Evolutionary conservation across 2,113 vertebrate genomes (phyloP), one percentile per base, ranked within the genome.

Genomic region (Spea bombifrons): DNA sequence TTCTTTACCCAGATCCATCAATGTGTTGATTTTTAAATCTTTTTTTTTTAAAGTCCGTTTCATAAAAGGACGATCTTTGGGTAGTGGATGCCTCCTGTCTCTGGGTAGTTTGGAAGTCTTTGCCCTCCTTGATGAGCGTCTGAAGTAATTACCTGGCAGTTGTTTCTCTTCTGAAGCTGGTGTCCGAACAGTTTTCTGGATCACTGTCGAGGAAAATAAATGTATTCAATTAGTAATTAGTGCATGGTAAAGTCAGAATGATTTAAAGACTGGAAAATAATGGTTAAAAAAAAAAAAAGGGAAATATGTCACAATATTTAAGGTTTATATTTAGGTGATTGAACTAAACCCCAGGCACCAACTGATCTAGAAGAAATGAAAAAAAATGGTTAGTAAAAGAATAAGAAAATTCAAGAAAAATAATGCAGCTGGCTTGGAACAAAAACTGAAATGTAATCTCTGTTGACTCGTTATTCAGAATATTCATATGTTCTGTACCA

Each of bases 171-270:
- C 86, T 76, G 82, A 82, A 65, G 78, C 68, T 73, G 83, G 84
- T 70, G 85, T 81, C 69, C 78, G 79, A 84, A 84, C 83, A 65
- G 80, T 59, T 83, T 80, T 86, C 84, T 90, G 84, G 52, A 78
- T 80, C 71, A 80, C 89, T 87, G 81, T 85, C 81, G 83, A 67
- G 80, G 84, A 77, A 82, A 87, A 71, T 12, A 64, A 30, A 46
- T 65, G 8, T 8, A 74, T 66, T 48, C 16, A 57, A 59, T 75
- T 67, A 30, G 55, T 59, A 4, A 59, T 12, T 5, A 9, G 55
- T 9, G 4, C 15, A 5, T 12, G 55, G 10, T 12, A 2, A 13
- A 9, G 2, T 59, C 55, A 59, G 12, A 13, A 59, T 59, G 10
- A 59, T 2, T 30, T 30, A 53, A 13, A 59, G 10, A 59, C 12